phyloP scores from a whole-genome alignment of 2,888 invertebrate genomes.

The Resseliella maxima region DNA sequence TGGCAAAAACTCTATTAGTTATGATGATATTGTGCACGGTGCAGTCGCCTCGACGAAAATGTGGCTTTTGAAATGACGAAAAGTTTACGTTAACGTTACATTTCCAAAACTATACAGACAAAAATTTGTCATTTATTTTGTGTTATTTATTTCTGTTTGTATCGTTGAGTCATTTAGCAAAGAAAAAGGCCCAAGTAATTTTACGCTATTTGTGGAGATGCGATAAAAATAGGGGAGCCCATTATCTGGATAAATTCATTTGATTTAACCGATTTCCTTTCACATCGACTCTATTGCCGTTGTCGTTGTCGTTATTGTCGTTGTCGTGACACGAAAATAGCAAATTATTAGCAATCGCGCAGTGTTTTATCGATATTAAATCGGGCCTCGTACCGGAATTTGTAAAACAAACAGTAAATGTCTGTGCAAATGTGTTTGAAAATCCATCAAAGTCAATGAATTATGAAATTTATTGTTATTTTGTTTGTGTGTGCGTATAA shows the following conservation, averaged over 20 bases:
- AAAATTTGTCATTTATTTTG: not conserved
- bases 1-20: constrained; percentile 36
- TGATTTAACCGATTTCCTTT: not conserved
- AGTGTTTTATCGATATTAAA: constrained; percentile 38
- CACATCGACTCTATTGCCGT: not conserved
- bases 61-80: not conserved
- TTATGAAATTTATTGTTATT: no score
- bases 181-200: not conserved
- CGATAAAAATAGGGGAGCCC: not conserved
- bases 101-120: not conserved
- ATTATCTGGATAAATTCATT: not conserved
- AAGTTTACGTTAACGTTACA: not conserved
- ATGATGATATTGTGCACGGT: not conserved
- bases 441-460: constrained; percentile 53
- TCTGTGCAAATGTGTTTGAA: constrained; percentile 28
- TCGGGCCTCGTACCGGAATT: not conserved
- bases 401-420: not conserved
- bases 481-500: no score
- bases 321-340: constrained; percentile 14
- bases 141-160: not conserved
- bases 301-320: not conserved
- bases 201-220: not conserved
- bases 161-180: constrained; percentile 22
- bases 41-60: not conserved
- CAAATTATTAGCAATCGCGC: not conserved